Conservation (phyloP, 1,140 invertebrate genomes). For the Alviniconcha marisindica region DNA sequence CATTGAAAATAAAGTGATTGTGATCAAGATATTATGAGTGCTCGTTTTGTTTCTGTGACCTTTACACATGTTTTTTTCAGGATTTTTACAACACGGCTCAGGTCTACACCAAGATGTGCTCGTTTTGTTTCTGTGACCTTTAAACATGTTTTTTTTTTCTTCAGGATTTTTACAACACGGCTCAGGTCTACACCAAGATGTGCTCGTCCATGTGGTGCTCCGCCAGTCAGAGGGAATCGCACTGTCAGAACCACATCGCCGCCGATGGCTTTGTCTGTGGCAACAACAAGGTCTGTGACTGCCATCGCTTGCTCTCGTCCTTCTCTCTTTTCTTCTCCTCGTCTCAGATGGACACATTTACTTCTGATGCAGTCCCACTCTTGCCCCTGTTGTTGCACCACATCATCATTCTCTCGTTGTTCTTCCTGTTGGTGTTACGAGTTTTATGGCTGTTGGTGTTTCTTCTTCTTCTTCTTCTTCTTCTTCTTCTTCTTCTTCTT, state of each 20-base stretch:
- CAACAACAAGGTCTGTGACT: conserved; percentile 21
- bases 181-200: conserved; percentile 7
- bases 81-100: conserved; percentile 29
- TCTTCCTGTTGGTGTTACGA: no score
- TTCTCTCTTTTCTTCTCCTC: background rate
- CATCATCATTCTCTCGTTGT: no score
- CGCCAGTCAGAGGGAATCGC: background rate
- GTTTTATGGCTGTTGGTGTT: no score
- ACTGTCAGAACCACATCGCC: conserved; percentile 37
- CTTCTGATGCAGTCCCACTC: no score
- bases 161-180: conserved; percentile 37
- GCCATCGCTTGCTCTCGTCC: background rate
- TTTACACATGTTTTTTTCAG: background rate
- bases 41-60: no score
- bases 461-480: no score
- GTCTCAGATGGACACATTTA: no score
- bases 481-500: no score
- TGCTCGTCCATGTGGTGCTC: conserved; percentile 44
- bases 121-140: no score
- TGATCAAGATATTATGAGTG: no score
- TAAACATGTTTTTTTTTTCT: background rate
- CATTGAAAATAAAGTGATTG: no score
- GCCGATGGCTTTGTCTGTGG: conserved; percentile 45
- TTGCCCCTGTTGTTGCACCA: no score
- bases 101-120: conserved; percentile 19